Evolutionary conservation across 2,888 invertebrate species (phyloP), one percentile per base, ranked within the genome.

Genomic region (Trichopoda pennipes): DNA sequence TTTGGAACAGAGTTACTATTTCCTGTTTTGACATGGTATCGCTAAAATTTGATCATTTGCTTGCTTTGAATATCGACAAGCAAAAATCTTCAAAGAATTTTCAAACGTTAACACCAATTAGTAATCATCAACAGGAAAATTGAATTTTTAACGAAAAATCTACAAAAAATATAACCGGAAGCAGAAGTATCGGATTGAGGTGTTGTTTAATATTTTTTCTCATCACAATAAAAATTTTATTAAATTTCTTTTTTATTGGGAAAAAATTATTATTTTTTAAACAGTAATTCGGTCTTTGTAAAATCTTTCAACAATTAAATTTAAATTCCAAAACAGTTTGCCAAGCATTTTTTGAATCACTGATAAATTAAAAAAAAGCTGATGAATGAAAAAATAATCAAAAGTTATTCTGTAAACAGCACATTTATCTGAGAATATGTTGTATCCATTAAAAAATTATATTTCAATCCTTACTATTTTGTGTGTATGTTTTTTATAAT

Each of bases 201-300:
- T 32, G 42, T 28, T 23, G 47, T 60, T 70, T 21, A 35, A 51
- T 51, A 21, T 3, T 19, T 32, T 8, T 2, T 16, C 14, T 64
- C 17, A 32, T 63, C 7, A n/a, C 10, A 42, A 23, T 21, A 51
- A 12, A 38, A 12, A 38, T 38, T 10, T 23, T 55, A 6, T 38
- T 12, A 3, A 28, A 55, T 42, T 32, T 19, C 12, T n/a, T 53
- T 58, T 32, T 28, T 32, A 28, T 35, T 44, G 23, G 14, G 10
- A 72, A 28, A 38, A 17, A 72, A 61, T 9, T 42, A 51, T 12
- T 38, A 12, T 38, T 38, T 38, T 38, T 38, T 6, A 17, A 44
- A 60, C 42, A 28, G 1, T 4, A 76, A 68, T 68, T 51, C 38
- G 68, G 66, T 53, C 23, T 75, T 66, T 75, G 35, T 32, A 23